These are phyloP conservation scores for Hypselothyrea guttata DNA, from an alignment of 2,888 invertebrate species.

Conservation along the genomic window DNA sequence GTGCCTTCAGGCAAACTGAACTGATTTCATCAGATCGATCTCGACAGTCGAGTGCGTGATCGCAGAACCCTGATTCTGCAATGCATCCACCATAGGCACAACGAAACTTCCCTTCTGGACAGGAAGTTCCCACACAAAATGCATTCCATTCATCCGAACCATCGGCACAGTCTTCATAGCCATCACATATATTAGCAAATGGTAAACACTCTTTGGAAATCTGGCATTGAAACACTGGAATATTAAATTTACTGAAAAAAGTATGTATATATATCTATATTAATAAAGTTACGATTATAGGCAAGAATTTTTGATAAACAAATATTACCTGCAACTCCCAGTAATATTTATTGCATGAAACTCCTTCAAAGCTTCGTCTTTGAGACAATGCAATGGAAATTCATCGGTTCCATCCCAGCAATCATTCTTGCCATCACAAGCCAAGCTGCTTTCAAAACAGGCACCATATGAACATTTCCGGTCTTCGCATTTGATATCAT, in stretches of 20 bases:
- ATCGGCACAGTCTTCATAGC: slow-evolving; percentile 57
- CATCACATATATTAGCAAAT: slow-evolving; percentile 13
- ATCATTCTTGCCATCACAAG: slow-evolving; percentile 15
- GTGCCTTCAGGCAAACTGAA: slow-evolving; percentile 9
- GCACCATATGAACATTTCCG: slow-evolving; percentile 31
- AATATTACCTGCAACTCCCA: slow-evolving; percentile 7
- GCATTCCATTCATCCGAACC: slow-evolving; percentile 65
- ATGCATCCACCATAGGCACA: slow-evolving; percentile 72
- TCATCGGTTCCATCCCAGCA: slow-evolving; percentile 44
- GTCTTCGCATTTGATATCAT: background rate
- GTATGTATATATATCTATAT: too few species aligned
- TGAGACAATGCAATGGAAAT: background rate
- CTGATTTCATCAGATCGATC: slow-evolving; percentile 42
- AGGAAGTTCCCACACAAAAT: slow-evolving; percentile 53
- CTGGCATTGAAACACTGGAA: slow-evolving; percentile 18
- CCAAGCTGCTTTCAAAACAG: background rate
- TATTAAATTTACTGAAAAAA: background rate
- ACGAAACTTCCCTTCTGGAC: slow-evolving; percentile 62
- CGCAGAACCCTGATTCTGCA: slow-evolving; percentile 10
- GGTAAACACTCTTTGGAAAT: slow-evolving; percentile 13
- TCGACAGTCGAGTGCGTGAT: slow-evolving; percentile 26
- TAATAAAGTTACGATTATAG: too few species aligned
- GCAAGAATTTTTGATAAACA: too few species aligned
- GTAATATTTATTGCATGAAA: background rate
- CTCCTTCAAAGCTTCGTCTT: fast-evolving